Base-by-base conservation (phyloP, 2,797 vertebrate species). In the Sphaeramia orbicularis region DNA sequence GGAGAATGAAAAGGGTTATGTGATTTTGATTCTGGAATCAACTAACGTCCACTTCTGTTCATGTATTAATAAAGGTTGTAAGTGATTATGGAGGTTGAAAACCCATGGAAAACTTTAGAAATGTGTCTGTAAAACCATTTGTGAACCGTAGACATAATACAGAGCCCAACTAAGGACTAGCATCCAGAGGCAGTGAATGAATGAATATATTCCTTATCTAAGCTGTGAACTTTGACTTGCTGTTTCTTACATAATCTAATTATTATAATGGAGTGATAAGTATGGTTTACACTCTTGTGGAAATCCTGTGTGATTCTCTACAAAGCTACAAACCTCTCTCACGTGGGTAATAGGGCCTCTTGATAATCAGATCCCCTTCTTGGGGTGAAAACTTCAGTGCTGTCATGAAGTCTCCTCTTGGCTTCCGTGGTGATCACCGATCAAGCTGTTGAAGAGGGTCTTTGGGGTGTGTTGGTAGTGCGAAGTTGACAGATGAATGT, bases 261-360 rank as follows among this genome's bases (percentile, higher is more conserved):
- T 52, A 24, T 12, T 51, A 30, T n/a, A 12, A 24, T 48, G 18
- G 19, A 38, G 40, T 30, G 6, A 14, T 4, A 12, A 55, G 41
- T 32, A 37, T 5, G 1, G 48, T 50, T 64, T 45, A 24, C 43
- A 18, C 44, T 13, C 9, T 24, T 27, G 24, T 27, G 24, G 24
- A 47, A 36, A 56, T 52, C 54, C 19, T 58, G 19, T 56, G 48
- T 59, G 37, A 54, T 66, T 48, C 36, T 43, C 16, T 12, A n/a
- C 51, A 14, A 57, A 41, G 35, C n/a, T n/a, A n/a, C n/a, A n/a
- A n/a, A 74, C 42, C 58, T 75, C 6, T 58, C 48, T 49, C 44
- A 38, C 27, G 2, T 10, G 1, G 5, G 21, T 41, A 35, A 51
- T 16, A 44, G 60, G 42, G 37, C 30, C 24, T 27, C 47, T 47